Evolutionary conservation across 1,140 invertebrate genomes (phyloP).

Genomic region (Brachionus koreanus): DNA sequence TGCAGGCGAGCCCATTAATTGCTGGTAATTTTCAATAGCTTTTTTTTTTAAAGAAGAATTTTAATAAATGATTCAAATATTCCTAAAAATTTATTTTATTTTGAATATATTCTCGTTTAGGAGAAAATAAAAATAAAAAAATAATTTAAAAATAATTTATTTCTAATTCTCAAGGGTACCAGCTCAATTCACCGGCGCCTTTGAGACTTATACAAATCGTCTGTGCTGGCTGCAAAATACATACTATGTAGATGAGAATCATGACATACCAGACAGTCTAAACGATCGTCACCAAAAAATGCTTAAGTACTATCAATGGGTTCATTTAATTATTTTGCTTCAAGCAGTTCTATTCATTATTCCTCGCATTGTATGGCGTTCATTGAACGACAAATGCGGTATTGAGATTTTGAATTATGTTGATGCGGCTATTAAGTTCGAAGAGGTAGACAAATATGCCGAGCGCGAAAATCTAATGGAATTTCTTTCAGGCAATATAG

Average conservation of each 20-base stretch:
- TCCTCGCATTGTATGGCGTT: conserved; percentile 64
- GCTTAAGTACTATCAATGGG: conserved; percentile 58
- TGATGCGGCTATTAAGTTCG: conserved; percentile 32
- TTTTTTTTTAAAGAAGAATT: background rate
- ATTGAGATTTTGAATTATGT: conserved; percentile 44
- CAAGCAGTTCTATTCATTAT: conserved; percentile 93
- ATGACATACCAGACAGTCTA: conserved; percentile 3
- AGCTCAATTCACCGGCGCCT: conserved; percentile 46
- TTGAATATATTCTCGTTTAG: no score
- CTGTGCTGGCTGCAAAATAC: conserved; percentile 47
- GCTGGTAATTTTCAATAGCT: conserved; percentile 43
- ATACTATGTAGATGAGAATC: conserved; percentile 45
- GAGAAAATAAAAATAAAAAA: background rate
- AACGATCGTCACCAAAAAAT: conserved; percentile 3
- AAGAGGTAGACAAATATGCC: conserved; percentile 40
- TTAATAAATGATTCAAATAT: no score
- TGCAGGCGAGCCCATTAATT: conserved; percentile 46
- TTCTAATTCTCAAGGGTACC: conserved; percentile 44
- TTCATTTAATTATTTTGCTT: conserved; percentile 74
- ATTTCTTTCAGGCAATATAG: conserved; percentile 21
- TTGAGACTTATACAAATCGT: conserved; percentile 46
- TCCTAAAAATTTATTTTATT: no score
- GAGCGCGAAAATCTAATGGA: conserved; percentile 44
- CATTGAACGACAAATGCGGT: conserved; percentile 46
- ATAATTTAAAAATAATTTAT: background rate